phyloP scores from a whole-genome alignment of 2,797 vertebrate genomes.

The Urophycis tenuis region DNA sequence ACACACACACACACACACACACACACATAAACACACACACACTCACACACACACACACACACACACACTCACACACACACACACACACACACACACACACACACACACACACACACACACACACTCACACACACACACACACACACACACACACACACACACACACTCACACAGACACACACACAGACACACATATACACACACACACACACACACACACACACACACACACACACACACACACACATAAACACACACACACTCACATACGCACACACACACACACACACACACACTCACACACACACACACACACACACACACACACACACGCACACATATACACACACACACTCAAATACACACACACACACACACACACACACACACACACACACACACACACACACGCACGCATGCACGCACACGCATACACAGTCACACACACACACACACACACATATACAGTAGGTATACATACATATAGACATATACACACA shows the following conservation, averaged over 20 bases:
- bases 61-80: constrained; percentile 5
- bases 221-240: constrained; percentile 1
- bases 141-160: constrained; percentile 34
- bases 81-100: constrained; percentile 5
- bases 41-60: not conserved
- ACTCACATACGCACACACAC: too few relatives aligned
- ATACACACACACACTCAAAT: too few relatives aligned
- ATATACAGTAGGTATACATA: too few relatives aligned
- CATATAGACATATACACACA: too few relatives aligned
- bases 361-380: not conserved
- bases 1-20: constrained; percentile 4
- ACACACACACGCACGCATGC: too few relatives aligned
- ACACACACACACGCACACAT: too few relatives aligned
- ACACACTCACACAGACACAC: constrained; percentile 7
- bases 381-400: too few relatives aligned
- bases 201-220: not conserved
- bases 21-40: constrained; percentile 10
- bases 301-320: too few relatives aligned
- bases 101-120: constrained; percentile 12
- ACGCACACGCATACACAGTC: too few relatives aligned
- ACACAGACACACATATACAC: constrained; percentile 8
- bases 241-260: not conserved
- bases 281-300: too few relatives aligned
- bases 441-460: too few relatives aligned
- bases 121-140: constrained; percentile 34